phyloP scores from a whole-genome alignment of 2,888 invertebrate genomes.

The Koerneria pararmatus region DNA sequence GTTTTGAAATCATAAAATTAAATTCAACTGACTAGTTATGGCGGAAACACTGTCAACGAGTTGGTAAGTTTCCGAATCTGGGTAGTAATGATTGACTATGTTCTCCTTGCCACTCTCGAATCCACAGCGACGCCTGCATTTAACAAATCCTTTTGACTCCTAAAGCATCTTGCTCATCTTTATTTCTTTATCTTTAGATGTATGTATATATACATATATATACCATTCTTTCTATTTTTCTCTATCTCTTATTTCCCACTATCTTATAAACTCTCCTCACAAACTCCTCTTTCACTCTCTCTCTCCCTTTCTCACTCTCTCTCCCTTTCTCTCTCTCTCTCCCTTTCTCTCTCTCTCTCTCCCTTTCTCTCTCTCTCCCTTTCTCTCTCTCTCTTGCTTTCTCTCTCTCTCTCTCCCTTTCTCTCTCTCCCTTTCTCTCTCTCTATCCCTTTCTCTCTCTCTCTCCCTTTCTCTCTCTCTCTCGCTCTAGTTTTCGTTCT shows the following conservation, averaged over 20 bases:
- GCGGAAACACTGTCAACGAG: constrained; percentile 52
- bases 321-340: too few relatives aligned
- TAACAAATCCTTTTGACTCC: constrained; percentile 15
- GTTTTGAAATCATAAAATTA: too few relatives aligned
- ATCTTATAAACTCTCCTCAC: background rate
- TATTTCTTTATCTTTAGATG: background rate
- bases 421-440: too few relatives aligned
- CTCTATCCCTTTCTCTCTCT: too few relatives aligned
- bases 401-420: too few relatives aligned
- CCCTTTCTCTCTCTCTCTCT: too few relatives aligned
- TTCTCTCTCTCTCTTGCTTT: too few relatives aligned
- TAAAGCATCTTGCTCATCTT: constrained; percentile 12
- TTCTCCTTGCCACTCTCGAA: constrained; percentile 59
- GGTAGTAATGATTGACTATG: constrained; percentile 56
- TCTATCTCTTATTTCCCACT: background rate
- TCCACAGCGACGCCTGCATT: constrained; percentile 40
- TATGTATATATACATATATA: constrained; percentile 5
- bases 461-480: too few relatives aligned
- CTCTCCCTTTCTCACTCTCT: too few relatives aligned
- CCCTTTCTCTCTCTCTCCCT: too few relatives aligned
- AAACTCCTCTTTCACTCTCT: background rate
- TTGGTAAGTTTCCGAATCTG: constrained; percentile 53
- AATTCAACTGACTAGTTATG: constrained; percentile 45
- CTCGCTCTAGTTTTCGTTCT: too few relatives aligned
- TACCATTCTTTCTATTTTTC: background rate